Base-by-base conservation (phyloP, 2,888 invertebrate species). In the Habroteleia sp. region DNA sequence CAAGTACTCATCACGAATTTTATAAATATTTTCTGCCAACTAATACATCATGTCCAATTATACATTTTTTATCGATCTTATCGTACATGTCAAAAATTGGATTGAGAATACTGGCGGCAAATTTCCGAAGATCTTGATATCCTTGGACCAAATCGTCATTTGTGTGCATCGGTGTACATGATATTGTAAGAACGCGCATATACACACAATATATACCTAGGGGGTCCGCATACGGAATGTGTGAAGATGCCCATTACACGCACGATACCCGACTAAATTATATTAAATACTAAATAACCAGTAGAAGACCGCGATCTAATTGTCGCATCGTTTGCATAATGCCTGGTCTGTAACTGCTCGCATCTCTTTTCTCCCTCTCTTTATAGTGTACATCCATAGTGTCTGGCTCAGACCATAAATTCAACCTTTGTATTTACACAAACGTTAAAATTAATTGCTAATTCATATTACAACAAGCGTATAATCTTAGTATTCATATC, bases 251-350 rank as follows among this genome's bases (percentile, higher is more conserved):
- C 79, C 79, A 82, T 85, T 82, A 82, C 62, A 74, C 74, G 75
- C 63, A 63, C 60, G 69, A 69, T 48, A 48, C 72, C 41, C 63
- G 50, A 31, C 41, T 71, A 72, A 65, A 72, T 72, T 77, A 79
- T 78, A 81, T 81, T 80, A 81, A 82, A 81, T 73, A 78, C 79
- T 73, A 74, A 83, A 81, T 84, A 84, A 82, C 79, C 79, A 78
- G 79, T 76, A 80, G 74, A 80, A 82, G 80, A 79, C 79, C 79
- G 71, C 80, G 79, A 74, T 85, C 82, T 85, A 86, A 87, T 86
- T 87, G 84, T 84, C 81, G 80, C 79, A 78, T 83, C 82, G 83
- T 86, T 87, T 85, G 85, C 85, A 84, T 86, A 86, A 86, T 86
- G 80, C 82, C 81, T 65, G 81, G 78, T 80, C 82, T 81, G 80